Evolutionary conservation across 2,113 vertebrate genomes (phyloP).

Genomic region (Montifringilla adamsi): DNA sequence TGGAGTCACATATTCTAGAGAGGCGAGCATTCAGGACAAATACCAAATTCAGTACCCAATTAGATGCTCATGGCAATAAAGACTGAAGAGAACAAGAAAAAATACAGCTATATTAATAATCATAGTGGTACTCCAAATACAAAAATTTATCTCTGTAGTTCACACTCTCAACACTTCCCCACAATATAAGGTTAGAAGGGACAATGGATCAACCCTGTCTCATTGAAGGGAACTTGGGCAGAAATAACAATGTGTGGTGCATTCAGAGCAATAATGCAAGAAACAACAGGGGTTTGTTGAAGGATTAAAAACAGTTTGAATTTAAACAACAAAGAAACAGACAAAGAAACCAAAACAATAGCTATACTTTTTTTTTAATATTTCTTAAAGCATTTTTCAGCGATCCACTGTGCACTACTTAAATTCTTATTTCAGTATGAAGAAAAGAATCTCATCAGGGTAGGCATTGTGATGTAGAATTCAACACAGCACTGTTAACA

Average conservation of each 20-base stretch:
- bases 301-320: conserved; percentile 56
- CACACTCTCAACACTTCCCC: background rate
- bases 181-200: background rate
- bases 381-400: conserved; percentile 41
- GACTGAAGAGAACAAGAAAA: conserved; percentile 20
- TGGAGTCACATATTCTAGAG: background rate
- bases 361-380: background rate
- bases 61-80: conserved; percentile 7
- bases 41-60: background rate
- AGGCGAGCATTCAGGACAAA: background rate
- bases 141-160: background rate
- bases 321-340: conserved; percentile 45
- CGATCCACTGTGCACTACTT: conserved; percentile 6
- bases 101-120: conserved; percentile 28
- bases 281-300: conserved; percentile 48
- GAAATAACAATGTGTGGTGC: conserved; percentile 58
- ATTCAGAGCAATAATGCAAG: conserved; percentile 40
- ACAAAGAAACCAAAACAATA: conserved; percentile 46
- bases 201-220: conserved; percentile 34
- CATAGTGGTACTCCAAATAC: background rate
- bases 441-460: conserved; percentile 46
- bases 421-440: conserved; percentile 25
- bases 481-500: conserved; percentile 23
- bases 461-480: conserved; percentile 28
- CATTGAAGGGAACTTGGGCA: conserved; percentile 64